phyloP scores from a whole-genome alignment of 2,888 invertebrate species.

The Steromphala cineraria region DNA sequence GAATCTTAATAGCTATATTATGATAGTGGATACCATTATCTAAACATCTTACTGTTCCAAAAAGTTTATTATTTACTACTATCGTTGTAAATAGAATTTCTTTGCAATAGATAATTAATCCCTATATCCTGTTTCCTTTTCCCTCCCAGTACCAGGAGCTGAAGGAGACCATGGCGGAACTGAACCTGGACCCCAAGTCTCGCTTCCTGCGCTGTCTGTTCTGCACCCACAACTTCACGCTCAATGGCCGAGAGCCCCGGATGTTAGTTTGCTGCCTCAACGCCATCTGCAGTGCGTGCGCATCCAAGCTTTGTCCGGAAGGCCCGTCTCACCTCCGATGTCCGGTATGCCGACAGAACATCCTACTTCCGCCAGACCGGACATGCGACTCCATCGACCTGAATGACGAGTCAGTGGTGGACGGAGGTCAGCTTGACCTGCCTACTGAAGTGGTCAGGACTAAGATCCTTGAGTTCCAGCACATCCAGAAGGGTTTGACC shows the following conservation, averaged over 20 bases:
- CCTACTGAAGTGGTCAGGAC: neutral
- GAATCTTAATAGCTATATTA: too few relatives aligned
- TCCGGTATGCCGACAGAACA: neutral
- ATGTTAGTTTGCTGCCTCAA: neutral
- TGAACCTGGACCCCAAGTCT: neutral
- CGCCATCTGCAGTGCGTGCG: slow-evolving; percentile 4
- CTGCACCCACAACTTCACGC: neutral
- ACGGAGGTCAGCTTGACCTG: neutral
- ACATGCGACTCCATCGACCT: neutral
- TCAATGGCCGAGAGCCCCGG: neutral
- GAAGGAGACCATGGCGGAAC: neutral
- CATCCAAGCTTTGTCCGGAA: neutral
- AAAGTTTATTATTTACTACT: too few relatives aligned
- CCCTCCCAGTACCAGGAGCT: neutral
- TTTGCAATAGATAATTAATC: too few relatives aligned
- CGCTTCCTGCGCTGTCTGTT: slow-evolving; percentile 7
- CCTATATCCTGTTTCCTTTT: neutral
- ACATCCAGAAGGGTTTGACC: neutral
- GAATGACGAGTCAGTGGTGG: neutral
- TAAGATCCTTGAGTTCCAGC: neutral
- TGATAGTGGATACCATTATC: too few relatives aligned
- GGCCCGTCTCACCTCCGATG: neutral
- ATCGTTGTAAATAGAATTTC: too few relatives aligned
- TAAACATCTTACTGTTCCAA: too few relatives aligned
- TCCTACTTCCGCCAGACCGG: neutral